Evolutionary conservation across 2,888 invertebrate species (phyloP), one percentile per base, ranked within the genome.

Genomic region (Cylloceria caligata): DNA sequence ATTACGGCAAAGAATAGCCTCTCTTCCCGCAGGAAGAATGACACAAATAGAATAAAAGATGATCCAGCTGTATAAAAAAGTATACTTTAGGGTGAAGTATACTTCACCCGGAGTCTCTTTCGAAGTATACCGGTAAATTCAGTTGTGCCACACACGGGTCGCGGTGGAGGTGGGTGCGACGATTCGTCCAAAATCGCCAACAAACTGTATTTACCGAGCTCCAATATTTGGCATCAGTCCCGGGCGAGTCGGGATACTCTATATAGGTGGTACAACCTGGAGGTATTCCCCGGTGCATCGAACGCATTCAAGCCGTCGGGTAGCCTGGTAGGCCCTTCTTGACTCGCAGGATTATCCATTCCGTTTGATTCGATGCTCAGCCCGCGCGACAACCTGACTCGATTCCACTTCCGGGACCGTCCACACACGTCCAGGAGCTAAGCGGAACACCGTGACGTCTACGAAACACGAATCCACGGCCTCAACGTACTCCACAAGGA

Each of bases 181-280:
- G 67, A 57, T 67, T 39, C 47, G 36, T 71, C 74, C 76, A 83
- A 86, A 86, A 85, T 84, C 79, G 84, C 81, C 85, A 84, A 80
- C 84, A 86, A 84, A 86, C 86, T 77, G 84, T 86, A 86, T 87
- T 87, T 87, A 85, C 84, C 82, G 83, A 73, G 79, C 73, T 81
- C 78, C 85, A 86, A 86, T 86, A 87, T 86, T 86, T 84, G 85
- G 78, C 73, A 79, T 39, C 68, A 73, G 39, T 83, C 79, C 79
- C 76, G 72, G 47, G 67, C 72, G 65, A 65, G 65, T 19, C 49
- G 47, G 16, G 65, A 67, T 64, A 49, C 34, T 42, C 16, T 24
- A 21, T 55, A 49, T 49, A 60, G 55, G 27, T 72, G 47, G 57
- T 30, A 30, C 68, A 64, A 47, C 57, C 60, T 52, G 39, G 62